Evolutionary conservation across 2,888 invertebrate species (phyloP).

Genomic region (Drosophila kokeensis): DNA sequence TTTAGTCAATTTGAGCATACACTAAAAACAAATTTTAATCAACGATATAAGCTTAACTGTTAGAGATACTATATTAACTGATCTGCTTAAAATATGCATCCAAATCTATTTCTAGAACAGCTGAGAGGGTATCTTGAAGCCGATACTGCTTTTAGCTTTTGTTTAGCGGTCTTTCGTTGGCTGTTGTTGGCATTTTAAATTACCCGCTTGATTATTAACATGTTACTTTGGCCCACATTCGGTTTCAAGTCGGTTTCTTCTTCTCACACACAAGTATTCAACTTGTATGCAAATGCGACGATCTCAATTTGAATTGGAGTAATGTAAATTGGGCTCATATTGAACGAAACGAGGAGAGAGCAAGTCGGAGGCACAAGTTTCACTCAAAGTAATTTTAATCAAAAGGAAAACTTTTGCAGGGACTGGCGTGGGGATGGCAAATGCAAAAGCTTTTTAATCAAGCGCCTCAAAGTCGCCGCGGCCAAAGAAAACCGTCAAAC

Average conservation of each 20-base stretch:
- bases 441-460: conserved; percentile 77
- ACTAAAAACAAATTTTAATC: neutral
- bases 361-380: conserved; percentile 16
- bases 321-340: conserved; percentile 32
- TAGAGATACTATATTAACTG: neutral
- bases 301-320: conserved; percentile 34
- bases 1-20: neutral
- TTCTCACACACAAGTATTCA: conserved; percentile 21
- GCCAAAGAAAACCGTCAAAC: conserved; percentile 48
- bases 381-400: conserved; percentile 58
- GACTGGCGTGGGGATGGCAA: conserved; percentile 24
- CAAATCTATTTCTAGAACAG: neutral
- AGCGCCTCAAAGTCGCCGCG: conserved; percentile 69
- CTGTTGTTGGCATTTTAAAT: conserved; percentile 62
- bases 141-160: neutral
- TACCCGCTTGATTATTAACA: conserved; percentile 73
- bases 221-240: conserved; percentile 72
- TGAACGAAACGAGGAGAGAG: neutral
- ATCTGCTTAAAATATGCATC: neutral
- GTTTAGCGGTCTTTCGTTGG: conserved; percentile 12
- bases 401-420: conserved; percentile 28
- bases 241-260: conserved; percentile 21
- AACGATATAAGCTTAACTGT: neutral
- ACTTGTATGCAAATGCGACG: conserved; percentile 55
- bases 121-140: conserved; percentile 38